Base-by-base conservation (phyloP, 2,888 invertebrate genomes). In the Anthoptus insignis region DNA sequence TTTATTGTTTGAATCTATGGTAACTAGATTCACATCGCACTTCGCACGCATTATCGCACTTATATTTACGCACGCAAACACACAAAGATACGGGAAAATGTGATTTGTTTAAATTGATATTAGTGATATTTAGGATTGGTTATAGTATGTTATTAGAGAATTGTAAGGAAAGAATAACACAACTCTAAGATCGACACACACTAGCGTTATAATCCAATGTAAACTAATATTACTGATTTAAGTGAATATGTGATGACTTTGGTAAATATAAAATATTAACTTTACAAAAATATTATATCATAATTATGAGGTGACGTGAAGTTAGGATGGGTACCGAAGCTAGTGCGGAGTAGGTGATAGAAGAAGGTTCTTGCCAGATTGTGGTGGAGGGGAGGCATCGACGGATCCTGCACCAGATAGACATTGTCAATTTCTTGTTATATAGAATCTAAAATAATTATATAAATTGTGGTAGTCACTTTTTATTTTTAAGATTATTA, bases 351-450 rank as follows among this genome's bases (percentile, higher is more conserved):
- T 37, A 49, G 47, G 22, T 49, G 45, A 49, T 22, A 56, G 27
- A 49, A n/a, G 8, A 27, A 47, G 45, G 39, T 63, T 49, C 63
- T 63, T 63, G 63, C 63, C 63, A 63, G 47, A 58, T 53, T 57
- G 47, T 53, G 32, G 53, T 34, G 64, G 58, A 50, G 34, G 11
- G 64, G 50, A 3, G 39, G 54, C 65, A 53, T 32, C 58, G 52
- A 42, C 64, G 57, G 24, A 9, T 58, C 64, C 60, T 57, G 60
- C 58, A 16, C 57, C 60, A 60, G 56, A 19, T 21, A 45, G 8
- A 32, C 11, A 32, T 37, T 14, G 34, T 34, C 27, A 56, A 34
- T 37, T 3, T 37, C 37, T 37, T 37, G 37, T 3, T n/a, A 32
- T 11, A 32, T 2, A 32, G 2, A 9, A 32, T 32, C 11, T 8